These are phyloP conservation scores for Lanistes nyassanus DNA, from an alignment of 1,140 invertebrate species.

Conservation along the genomic window DNA sequence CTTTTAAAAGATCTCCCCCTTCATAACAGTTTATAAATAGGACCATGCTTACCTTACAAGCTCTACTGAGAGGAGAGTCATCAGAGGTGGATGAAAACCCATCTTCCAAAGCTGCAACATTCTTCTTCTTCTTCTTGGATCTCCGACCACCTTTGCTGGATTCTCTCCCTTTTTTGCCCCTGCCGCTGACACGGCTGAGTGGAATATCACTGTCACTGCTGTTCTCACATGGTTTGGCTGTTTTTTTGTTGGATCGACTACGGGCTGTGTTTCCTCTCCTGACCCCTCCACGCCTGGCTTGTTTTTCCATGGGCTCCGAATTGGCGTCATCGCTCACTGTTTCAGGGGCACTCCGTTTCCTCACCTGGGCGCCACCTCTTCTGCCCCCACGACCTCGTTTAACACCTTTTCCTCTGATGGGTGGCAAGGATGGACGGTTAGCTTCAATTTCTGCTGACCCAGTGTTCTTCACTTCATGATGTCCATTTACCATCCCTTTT, in stretches of 20 bases:
- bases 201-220: slow-evolving; percentile 29
- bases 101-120: not conserved
- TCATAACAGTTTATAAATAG: no score
- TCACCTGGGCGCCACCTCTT: slow-evolving; percentile 21
- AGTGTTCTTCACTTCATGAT: not conserved
- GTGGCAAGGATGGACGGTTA: slow-evolving; percentile 1
- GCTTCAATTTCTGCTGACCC: slow-evolving; percentile 7
- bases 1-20: no score
- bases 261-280: slow-evolving; percentile 20
- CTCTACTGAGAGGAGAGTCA: slow-evolving; percentile 22
- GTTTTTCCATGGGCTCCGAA: slow-evolving; percentile 24
- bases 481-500: slow-evolving; percentile 2
- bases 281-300: slow-evolving; percentile 28
- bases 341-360: slow-evolving; percentile 28
- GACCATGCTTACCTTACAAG: slow-evolving; percentile 27
- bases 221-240: slow-evolving; percentile 19
- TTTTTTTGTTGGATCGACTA: not conserved
- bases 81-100: slow-evolving; percentile 17
- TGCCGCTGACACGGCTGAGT: slow-evolving; percentile 7
- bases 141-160: not conserved
- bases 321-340: slow-evolving; percentile 24
- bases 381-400: slow-evolving; percentile 23
- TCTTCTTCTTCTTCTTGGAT: slow-evolving; percentile 2
- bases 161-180: slow-evolving; percentile 1
- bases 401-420: slow-evolving; percentile 21